Percentiles rank a stretch among this genome's conserved stretches.
These are phyloP conservation scores for Fistularia commersonii DNA, from an alignment of 2,797 vertebrate genomes.

Conservation along the genomic window DNA sequence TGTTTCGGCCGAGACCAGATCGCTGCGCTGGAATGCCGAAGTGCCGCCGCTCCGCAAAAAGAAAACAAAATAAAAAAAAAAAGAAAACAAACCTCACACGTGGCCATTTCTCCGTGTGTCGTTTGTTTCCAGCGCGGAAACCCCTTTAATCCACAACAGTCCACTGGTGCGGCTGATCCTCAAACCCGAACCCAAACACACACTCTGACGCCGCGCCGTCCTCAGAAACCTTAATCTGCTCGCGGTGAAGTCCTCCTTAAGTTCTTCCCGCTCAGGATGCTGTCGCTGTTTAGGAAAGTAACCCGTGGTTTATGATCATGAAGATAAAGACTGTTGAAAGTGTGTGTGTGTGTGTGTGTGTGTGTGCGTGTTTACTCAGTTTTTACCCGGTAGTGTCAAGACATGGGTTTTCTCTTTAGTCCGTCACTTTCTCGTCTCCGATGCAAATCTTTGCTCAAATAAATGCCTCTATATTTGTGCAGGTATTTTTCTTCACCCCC, in stretches of 20 bases:
- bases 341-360: no score
- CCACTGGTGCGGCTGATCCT: neutral
- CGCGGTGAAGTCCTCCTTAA: neutral
- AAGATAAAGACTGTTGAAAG: no score
- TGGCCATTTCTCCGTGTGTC: neutral
- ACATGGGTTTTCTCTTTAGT: slow-evolving; percentile 15
- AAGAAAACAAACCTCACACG: neutral
- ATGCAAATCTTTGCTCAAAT: slow-evolving; percentile 33
- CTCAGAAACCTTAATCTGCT: slow-evolving; percentile 1
- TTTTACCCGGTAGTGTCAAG: no score
- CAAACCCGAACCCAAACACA: slow-evolving; percentile 2
- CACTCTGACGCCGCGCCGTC: no score
- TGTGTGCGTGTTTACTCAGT: no score
- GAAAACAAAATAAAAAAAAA: no score
- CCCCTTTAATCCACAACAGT: neutral
- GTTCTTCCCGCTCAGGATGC: neutral
- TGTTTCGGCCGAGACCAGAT: slow-evolving; percentile 22
- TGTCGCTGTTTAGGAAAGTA: no score
- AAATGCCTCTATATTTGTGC: slow-evolving; percentile 23
- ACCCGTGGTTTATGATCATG: no score
- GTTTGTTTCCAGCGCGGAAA: slow-evolving; percentile 1
- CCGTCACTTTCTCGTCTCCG: slow-evolving; percentile 25
- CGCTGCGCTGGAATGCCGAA: slow-evolving; percentile 3
- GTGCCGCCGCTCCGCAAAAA: neutral
- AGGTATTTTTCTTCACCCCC: slow-evolving; percentile 8